A percentile compares a stretch with the other conserved stretches of the same genome.
phyloP scores from a whole-genome alignment of 1,140 invertebrate genomes.

The Drosophila erecta region DNA sequence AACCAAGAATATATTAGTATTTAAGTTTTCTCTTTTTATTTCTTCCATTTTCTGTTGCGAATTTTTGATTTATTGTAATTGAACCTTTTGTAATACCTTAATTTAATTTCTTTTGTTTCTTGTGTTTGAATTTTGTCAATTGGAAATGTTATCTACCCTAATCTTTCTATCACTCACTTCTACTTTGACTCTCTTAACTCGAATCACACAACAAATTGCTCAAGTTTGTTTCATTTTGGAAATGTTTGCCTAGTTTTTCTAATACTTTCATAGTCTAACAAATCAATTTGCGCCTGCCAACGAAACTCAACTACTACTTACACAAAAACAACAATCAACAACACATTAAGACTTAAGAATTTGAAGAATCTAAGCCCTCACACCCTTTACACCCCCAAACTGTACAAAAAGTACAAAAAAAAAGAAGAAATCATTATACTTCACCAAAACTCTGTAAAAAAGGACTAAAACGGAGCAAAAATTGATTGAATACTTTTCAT shows the following conservation, averaged over 20 bases:
- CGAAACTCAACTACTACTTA: constrained; percentile 40
- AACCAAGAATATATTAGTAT: constrained; percentile 36
- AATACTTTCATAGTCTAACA: constrained; percentile 25
- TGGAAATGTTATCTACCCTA: constrained; percentile 31
- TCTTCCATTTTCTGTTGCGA: constrained; percentile 49
- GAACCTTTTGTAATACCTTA: constrained; percentile 23
- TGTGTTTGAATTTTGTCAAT: constrained; percentile 23
- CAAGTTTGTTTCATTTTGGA: constrained; percentile 29
- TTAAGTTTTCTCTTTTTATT: constrained; percentile 43
- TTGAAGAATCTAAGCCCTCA: constrained; percentile 11
- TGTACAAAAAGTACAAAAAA: constrained; percentile 45
- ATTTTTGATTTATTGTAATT: constrained; percentile 46
- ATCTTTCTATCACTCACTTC: constrained; percentile 20
- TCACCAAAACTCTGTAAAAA: constrained; percentile 38
- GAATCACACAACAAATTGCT: constrained; percentile 34
- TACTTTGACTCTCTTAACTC: constrained; percentile 20
- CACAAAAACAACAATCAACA: constrained; percentile 47
- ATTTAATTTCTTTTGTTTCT: constrained; percentile 10
- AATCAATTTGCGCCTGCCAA: constrained; percentile 50
- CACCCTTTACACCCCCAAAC: constrained; percentile 7
- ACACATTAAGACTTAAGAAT: constrained; percentile 43
- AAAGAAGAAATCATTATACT: constrained; percentile 4
- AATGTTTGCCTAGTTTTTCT: constrained; percentile 46
- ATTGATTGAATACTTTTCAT: constrained; percentile 6
- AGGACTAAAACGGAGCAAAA: constrained; percentile 8